These are phyloP conservation scores for Callinectes sapidus DNA, from an alignment of 2,888 invertebrate genomes.

Conservation along the genomic window DNA sequence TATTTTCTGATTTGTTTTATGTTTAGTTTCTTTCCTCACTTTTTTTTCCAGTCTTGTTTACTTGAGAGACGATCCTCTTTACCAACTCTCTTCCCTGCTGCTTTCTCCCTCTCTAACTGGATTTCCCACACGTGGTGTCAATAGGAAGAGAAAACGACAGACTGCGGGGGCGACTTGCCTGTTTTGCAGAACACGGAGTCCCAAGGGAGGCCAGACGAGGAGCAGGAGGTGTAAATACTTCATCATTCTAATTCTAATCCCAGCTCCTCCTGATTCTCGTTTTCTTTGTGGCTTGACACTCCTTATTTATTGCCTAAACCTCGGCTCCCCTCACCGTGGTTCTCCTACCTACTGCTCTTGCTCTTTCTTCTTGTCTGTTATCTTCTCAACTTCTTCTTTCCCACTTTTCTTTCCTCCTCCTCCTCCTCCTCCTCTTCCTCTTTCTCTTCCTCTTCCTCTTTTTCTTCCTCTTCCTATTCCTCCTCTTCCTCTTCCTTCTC, in stretches of 20 bases:
- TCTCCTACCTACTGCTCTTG: background rate
- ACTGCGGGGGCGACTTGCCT: background rate
- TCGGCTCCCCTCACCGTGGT: background rate
- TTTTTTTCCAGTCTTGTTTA: background rate
- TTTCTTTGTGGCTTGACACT: background rate
- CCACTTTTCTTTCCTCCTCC: too few relatives aligned
- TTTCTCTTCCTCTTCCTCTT: too few relatives aligned
- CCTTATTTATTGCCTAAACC: background rate
- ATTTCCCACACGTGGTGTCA: background rate
- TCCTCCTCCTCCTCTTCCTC: background rate
- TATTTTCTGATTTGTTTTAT: too few relatives aligned
- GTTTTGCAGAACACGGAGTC: background rate
- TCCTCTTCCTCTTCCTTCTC: background rate
- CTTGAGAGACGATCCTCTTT: background rate
- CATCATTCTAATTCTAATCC: background rate
- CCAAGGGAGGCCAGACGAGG: background rate
- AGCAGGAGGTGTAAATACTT: background rate
- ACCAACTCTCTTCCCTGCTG: background rate
- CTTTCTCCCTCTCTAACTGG: background rate
- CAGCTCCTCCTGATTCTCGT: background rate
- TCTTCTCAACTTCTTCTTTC: too few relatives aligned
- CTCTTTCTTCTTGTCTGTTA: background rate
- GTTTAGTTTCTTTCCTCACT: background rate
- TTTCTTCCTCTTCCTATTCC: background rate
- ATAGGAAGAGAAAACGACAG: conserved; percentile 1